phyloP scores from a whole-genome alignment of 2,797 vertebrate genomes.

The Gephyroberyx darwinii region DNA sequence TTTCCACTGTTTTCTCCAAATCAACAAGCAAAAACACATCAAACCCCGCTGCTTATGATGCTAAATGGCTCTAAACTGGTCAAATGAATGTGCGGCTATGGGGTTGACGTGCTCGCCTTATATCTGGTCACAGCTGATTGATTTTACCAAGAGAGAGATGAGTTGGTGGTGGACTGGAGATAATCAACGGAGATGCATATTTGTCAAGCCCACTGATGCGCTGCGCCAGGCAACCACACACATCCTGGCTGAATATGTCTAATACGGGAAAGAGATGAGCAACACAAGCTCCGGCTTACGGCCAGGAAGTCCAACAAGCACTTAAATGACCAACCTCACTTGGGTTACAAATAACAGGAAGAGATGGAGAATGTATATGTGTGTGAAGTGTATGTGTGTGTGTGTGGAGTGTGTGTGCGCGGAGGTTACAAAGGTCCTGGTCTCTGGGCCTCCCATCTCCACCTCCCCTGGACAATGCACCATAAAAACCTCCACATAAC shows the following conservation, averaged over 20 bases:
- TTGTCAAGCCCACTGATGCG: slow-evolving; percentile 16
- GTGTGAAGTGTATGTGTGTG: slow-evolving; percentile 24
- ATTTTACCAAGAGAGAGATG: slow-evolving; percentile 23
- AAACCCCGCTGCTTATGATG: background rate
- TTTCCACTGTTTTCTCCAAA: no score
- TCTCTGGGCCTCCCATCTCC: slow-evolving; percentile 28
- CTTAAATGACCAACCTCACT: slow-evolving; percentile 26
- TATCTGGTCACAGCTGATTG: slow-evolving; percentile 49
- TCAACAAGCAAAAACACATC: background rate
- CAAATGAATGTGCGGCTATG: background rate
- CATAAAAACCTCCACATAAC: slow-evolving; percentile 61
- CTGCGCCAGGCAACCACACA: slow-evolving; percentile 52
- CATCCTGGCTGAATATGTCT: slow-evolving; percentile 30
- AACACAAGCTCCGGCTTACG: slow-evolving; percentile 26
- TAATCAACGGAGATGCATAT: slow-evolving; percentile 49
- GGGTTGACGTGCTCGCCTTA: background rate
- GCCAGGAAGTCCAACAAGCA: slow-evolving; percentile 17
- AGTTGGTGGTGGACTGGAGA: slow-evolving; percentile 32
- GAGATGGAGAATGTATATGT: background rate
- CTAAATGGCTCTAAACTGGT: slow-evolving; percentile 1
- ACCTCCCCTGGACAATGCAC: slow-evolving; percentile 59
- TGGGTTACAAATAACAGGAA: slow-evolving; percentile 18
- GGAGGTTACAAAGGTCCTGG: slow-evolving; percentile 40
- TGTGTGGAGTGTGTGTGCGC: slow-evolving; percentile 20
- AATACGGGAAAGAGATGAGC: slow-evolving; percentile 42